Percentiles rank a stretch among this genome's conserved stretches.
These are phyloP conservation scores for Aldabrachelys gigantea DNA, from an alignment of 2,113 vertebrate genomes.

Conservation along the genomic window DNA sequence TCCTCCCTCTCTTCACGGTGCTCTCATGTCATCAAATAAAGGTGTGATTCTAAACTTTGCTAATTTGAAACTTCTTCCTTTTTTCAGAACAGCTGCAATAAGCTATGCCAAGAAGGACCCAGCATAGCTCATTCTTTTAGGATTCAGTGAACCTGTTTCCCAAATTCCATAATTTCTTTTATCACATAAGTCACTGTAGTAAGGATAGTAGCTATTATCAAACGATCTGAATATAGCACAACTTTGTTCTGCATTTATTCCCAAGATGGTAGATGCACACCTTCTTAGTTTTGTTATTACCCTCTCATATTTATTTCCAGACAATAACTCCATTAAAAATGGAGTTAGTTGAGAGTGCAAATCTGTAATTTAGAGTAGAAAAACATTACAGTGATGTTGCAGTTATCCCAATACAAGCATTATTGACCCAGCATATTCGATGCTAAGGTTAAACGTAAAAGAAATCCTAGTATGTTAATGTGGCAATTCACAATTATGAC, in stretches of 20 bases:
- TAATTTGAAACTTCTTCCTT: neutral
- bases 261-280: neutral
- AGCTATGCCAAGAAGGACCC: neutral
- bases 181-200: neutral
- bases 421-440: neutral
- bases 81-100: neutral
- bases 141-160: neutral
- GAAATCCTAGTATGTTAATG: neutral
- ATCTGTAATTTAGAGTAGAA: neutral
- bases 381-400: neutral
- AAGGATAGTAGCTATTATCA: neutral
- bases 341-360: neutral
- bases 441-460: neutral
- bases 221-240: neutral
- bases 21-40: neutral
- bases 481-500: neutral
- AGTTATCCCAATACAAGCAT: neutral
- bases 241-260: neutral
- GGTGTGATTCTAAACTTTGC: neutral
- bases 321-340: neutral
- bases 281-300: neutral
- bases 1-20: neutral
- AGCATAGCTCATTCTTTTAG: neutral
- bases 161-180: accelerated
- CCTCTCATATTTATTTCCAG: neutral